Percentiles rank a stretch among this genome's conserved stretches.
Conservation (phyloP, 2,888 invertebrate genomes). For the Ochlodes sylvanus region DNA sequence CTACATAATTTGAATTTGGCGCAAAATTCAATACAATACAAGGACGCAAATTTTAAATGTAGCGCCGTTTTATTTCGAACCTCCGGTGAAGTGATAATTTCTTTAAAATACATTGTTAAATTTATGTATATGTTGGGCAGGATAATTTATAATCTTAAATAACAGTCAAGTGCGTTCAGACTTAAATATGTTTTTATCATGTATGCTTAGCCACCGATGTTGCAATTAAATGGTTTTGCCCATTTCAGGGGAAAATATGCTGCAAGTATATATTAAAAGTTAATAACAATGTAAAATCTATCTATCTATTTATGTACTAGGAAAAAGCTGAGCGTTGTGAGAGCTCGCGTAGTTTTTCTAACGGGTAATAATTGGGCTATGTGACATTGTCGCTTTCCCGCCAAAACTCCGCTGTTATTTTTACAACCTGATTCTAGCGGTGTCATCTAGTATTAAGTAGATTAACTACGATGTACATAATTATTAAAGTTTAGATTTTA, state of each 20-base stretch:
- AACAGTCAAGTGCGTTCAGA: constrained; percentile 34
- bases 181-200: constrained; percentile 43
- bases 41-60: constrained; percentile 9
- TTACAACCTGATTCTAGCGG: no score
- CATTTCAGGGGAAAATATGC: constrained; percentile 12
- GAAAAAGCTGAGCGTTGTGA: no score
- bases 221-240: constrained; percentile 24
- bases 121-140: constrained; percentile 9
- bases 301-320: no score
- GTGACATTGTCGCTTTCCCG: no score
- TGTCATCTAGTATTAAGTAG: no score
- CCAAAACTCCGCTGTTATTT: no score
- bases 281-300: no score
- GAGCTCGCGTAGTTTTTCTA: no score
- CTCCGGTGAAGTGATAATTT: constrained; percentile 1
- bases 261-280: no score
- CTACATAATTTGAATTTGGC: constrained; percentile 24
- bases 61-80: neutral
- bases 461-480: no score
- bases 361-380: no score
- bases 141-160: constrained; percentile 20
- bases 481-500: no score
- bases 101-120: constrained; percentile 20
- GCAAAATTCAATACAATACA: constrained; percentile 10
- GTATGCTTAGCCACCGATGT: constrained; percentile 39